A percentile compares a stretch with the other conserved stretches of the same genome.
Evolutionary conservation across 2,113 vertebrate species (phyloP).

Genomic region (Daboia siamensis): DNA sequence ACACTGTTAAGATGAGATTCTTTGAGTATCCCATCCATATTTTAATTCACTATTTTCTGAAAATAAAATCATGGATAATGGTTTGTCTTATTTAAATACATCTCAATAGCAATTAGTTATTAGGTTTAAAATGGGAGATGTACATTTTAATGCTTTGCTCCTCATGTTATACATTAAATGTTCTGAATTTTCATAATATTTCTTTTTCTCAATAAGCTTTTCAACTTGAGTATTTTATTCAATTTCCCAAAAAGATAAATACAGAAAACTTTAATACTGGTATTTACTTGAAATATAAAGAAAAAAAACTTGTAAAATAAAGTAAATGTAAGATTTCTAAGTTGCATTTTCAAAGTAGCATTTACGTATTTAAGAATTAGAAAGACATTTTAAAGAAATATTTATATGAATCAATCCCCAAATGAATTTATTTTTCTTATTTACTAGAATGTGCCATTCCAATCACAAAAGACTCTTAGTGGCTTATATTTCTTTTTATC

Average conservation of each 20-base stretch:
- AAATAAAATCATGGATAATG: slow-evolving; percentile 63
- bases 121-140: slow-evolving; percentile 59
- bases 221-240: slow-evolving; percentile 47
- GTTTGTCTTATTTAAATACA: slow-evolving; percentile 58
- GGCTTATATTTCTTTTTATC: not conserved
- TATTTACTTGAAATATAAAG: not conserved
- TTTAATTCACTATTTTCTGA: slow-evolving; percentile 62
- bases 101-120: slow-evolving; percentile 65
- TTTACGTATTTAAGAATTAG: not conserved
- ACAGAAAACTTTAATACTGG: not conserved
- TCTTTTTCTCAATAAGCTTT: slow-evolving; percentile 56
- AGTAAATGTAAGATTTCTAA: not conserved
- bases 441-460: not conserved
- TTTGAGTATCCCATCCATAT: slow-evolving; percentile 61
- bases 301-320: not conserved
- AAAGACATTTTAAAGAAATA: not conserved
- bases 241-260: not conserved
- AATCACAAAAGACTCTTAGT: not conserved
- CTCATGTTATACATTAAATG: slow-evolving; percentile 46
- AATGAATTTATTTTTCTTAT: not conserved
- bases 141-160: slow-evolving; percentile 60
- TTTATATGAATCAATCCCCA: not conserved
- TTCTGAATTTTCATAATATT: slow-evolving; percentile 57
- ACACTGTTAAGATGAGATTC: slow-evolving; percentile 67
- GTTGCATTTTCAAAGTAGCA: not conserved